Base-by-base conservation (phyloP, 2,888 invertebrate species). In the Venustoraphidia nigricollis region DNA sequence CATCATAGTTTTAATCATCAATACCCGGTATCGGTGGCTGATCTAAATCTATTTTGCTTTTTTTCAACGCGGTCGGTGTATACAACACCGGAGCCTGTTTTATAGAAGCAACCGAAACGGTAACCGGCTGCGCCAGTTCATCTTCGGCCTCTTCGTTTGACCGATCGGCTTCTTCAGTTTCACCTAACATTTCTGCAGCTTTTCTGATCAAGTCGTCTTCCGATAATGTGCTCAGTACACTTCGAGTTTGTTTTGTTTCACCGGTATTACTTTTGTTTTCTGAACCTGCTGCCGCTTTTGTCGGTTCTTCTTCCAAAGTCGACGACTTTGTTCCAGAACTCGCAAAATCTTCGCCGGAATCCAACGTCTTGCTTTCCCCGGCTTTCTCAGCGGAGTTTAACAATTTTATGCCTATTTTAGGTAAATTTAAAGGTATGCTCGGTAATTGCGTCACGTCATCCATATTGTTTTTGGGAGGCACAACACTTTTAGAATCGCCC, bases 201-300 rank as follows among this genome's bases (percentile, higher is more conserved):
- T 75, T 75, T 51, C 70, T 69, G 34, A 76, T 72, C 36, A 76
- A 57, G 54, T 77, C 76, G 50, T 70, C 68, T 55, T 76, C 76
- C 36, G 73, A 70, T 42, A 76, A 57, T 1, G 70, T 68, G 53
- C 74, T 69, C 36, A 76, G 56, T 4, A 73, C 71, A 52, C 71
- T 69, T 49, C 62, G 61, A 36, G 56, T 56, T 43, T 62, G 57
- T 49, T 56, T 50, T 47, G 56, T n/a, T 10, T 14, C 45, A 17
- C 10, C 17, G 14, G 14, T 14, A 13, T 51, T 50, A 47, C 43
- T 47, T 11, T 50, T 36, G 10, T 49, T 40, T 10, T 46, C 49
- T 3, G 54, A 6, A n/a, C 55, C 52, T 9, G 55, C 52, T 40
- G 51, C 55, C 44, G 43, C 41, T 47, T 51, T 47, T 47, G 50